phyloP scores from a whole-genome alignment of 2,888 invertebrate species.

The Graphium colonna region DNA sequence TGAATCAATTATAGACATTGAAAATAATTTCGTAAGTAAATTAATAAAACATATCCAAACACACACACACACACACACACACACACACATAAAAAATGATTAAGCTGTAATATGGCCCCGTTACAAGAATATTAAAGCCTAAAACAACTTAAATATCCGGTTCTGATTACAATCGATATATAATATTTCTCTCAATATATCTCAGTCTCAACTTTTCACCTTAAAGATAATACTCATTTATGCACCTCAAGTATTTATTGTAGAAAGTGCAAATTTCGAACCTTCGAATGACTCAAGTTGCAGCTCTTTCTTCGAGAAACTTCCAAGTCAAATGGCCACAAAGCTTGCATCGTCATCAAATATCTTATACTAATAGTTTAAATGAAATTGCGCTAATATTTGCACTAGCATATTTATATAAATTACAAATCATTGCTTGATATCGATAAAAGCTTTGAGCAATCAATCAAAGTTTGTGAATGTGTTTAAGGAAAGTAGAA shows the following conservation, averaged over 20 bases:
- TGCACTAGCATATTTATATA: background rate
- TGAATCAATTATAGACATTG: too few species aligned
- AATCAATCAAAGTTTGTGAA: background rate
- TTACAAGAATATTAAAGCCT: too few species aligned
- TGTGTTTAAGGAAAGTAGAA: background rate
- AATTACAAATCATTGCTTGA: background rate
- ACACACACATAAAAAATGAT: too few species aligned
- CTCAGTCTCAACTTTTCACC: background rate
- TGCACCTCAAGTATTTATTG: background rate
- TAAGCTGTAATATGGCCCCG: too few species aligned
- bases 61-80: too few species aligned
- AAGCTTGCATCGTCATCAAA: background rate
- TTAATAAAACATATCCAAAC: too few species aligned
- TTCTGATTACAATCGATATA: too few species aligned
- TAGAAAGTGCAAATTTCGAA: constrained; percentile 12
- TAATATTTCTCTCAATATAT: too few species aligned
- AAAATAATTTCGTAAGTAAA: too few species aligned
- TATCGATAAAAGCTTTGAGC: background rate
- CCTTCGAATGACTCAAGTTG: background rate
- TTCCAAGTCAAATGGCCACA: background rate
- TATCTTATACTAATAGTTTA: background rate
- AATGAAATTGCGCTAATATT: background rate
- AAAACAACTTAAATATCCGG: too few species aligned
- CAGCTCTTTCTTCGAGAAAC: constrained; percentile 4
- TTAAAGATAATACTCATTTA: constrained; percentile 6